Evolutionary conservation across 2,113 vertebrate genomes (phyloP).

Genomic region (Ophthalmolycus amberensis): DNA sequence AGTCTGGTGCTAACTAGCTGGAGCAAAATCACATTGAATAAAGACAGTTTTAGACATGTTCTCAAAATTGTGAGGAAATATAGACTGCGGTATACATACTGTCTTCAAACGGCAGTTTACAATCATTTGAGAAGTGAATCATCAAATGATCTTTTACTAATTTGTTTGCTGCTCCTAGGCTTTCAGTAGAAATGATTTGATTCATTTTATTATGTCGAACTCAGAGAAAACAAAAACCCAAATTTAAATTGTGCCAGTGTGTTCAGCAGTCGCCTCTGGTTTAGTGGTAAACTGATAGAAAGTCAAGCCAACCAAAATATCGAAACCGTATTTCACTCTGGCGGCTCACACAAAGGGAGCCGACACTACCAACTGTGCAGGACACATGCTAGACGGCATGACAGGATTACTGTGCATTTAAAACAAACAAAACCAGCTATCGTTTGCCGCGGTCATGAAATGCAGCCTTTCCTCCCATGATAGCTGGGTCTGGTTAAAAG

Average conservation of each 20-base stretch:
- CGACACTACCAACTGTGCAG: conserved; percentile 25
- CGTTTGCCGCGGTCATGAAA: conserved; percentile 65
- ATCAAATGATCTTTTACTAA: neutral
- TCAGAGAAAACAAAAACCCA: neutral
- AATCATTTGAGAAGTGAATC: neutral
- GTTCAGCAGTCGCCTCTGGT: neutral
- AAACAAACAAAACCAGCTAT: conserved; percentile 72
- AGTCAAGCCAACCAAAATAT: conserved; percentile 8
- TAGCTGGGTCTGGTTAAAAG: conserved; percentile 64
- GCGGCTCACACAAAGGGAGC: conserved; percentile 5
- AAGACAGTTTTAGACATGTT: neutral
- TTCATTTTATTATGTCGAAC: too few relatives aligned
- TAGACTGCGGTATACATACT: neutral
- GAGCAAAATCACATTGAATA: neutral
- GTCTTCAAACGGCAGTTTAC: neutral
- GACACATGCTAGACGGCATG: conserved; percentile 33
- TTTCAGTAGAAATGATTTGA: neutral
- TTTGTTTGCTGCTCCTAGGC: neutral
- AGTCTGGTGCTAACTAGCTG: neutral
- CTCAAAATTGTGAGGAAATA: neutral
- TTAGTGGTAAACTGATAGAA: conserved; percentile 13
- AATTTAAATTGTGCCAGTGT: neutral
- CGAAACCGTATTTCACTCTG: conserved; percentile 18
- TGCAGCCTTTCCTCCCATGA: conserved; percentile 40
- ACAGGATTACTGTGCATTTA: conserved; percentile 54